phyloP scores from a whole-genome alignment of 2,113 vertebrate species.

The Siniperca chuatsi region DNA sequence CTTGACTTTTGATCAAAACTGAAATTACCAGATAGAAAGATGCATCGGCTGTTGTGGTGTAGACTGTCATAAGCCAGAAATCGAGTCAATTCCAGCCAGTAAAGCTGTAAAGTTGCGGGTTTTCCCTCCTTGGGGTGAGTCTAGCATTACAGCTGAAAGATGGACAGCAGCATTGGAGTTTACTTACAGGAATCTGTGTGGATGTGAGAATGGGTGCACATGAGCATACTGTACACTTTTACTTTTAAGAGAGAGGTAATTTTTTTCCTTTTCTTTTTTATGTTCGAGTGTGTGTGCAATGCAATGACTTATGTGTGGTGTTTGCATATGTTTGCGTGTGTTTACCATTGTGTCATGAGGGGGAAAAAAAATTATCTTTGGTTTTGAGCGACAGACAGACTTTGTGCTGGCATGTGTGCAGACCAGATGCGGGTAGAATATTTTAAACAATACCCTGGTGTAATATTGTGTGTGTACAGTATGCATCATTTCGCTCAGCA shows the following conservation, averaged over 20 bases:
- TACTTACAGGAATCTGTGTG: conserved; percentile 78
- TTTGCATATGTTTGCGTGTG: conserved; percentile 58
- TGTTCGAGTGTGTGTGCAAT: conserved; percentile 16
- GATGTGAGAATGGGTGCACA: conserved; percentile 73
- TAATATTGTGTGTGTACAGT: conserved; percentile 34
- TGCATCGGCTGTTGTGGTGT: not conserved
- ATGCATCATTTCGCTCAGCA: conserved; percentile 39
- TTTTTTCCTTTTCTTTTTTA: conserved; percentile 33
- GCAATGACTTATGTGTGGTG: conserved; percentile 28
- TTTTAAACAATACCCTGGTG: conserved; percentile 50
- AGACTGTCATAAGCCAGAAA: conserved; percentile 47
- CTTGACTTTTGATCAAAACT: conserved; percentile 16
- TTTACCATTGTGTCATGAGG: conserved; percentile 57
- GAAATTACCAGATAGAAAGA: conserved; percentile 22
- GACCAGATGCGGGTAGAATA: conserved; percentile 59
- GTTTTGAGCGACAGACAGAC: conserved; percentile 47
- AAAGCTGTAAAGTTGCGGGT: conserved; percentile 59
- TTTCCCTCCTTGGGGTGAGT: conserved; percentile 60
- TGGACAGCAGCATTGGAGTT: conserved; percentile 62
- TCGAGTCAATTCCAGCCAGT: conserved; percentile 40
- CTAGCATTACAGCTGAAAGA: conserved; percentile 71
- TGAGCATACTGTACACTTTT: conserved; percentile 21
- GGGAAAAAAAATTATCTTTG: not conserved
- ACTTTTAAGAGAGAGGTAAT: conserved; percentile 30
- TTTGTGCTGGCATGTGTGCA: conserved; percentile 58